Conservation (phyloP, 2,113 vertebrate genomes). For the Galbula dea region DNA sequence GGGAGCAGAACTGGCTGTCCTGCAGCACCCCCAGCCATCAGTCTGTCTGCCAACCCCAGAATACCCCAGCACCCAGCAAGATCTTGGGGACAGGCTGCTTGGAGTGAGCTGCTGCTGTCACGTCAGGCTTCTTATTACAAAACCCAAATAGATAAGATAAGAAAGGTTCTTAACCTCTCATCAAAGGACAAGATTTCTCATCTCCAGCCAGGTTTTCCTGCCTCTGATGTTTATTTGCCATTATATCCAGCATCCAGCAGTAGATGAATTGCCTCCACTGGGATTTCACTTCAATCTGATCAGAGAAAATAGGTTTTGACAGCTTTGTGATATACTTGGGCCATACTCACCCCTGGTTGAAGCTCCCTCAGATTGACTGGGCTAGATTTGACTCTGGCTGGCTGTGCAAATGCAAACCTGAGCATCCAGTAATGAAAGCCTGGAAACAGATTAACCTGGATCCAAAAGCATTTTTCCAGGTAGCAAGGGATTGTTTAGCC, state of each 20-base stretch:
- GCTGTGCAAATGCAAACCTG: background rate
- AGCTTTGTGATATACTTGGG: background rate
- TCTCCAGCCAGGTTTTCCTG: background rate
- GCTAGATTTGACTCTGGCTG: background rate
- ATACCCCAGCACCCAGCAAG: rapidly evolving
- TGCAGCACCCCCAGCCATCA: background rate
- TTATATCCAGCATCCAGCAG: background rate
- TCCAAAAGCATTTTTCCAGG: background rate
- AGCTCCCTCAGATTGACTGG: background rate
- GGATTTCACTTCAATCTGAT: background rate
- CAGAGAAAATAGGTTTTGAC: slow-evolving; percentile 29
- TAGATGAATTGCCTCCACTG: background rate
- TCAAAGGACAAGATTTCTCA: background rate
- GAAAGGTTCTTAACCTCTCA: background rate
- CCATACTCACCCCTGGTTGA: background rate
- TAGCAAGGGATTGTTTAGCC: background rate
- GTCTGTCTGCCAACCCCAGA: rapidly evolving
- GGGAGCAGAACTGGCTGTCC: background rate
- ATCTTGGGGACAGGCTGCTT: background rate
- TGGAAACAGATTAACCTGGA: background rate
- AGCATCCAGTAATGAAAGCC: background rate
- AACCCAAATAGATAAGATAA: background rate
- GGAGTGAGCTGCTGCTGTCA: rapidly evolving
- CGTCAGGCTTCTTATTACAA: background rate
- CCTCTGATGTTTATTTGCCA: background rate